phyloP scores from a whole-genome alignment of 2,113 vertebrate genomes.

The cattle (Bos taurus) region ARS-UCD2.0 NC_037349.1:8538001-8538500 shows the following conservation, averaged over 20 bases:
- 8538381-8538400: not conserved
- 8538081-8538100: not conserved
- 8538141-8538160: not conserved
- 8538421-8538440: rapidly evolving
- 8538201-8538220: not conserved
- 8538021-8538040: not conserved
- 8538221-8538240: not conserved
- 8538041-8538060: not conserved
- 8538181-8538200: not conserved
- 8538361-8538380: not conserved
- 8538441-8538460: not conserved
- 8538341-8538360: not conserved
- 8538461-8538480: not conserved
- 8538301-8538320: not conserved
- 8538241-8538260: not conserved
- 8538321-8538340: not conserved
- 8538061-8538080: not conserved
- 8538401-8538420: not conserved
- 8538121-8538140: not conserved
- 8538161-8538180: not conserved
- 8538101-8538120: not conserved
- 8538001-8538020: not conserved
- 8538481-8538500: not conserved
- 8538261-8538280: not conserved
- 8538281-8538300: not conserved